Conservation (phyloP, 2,888 invertebrate species). For the Oxycera nigricornis region DNA sequence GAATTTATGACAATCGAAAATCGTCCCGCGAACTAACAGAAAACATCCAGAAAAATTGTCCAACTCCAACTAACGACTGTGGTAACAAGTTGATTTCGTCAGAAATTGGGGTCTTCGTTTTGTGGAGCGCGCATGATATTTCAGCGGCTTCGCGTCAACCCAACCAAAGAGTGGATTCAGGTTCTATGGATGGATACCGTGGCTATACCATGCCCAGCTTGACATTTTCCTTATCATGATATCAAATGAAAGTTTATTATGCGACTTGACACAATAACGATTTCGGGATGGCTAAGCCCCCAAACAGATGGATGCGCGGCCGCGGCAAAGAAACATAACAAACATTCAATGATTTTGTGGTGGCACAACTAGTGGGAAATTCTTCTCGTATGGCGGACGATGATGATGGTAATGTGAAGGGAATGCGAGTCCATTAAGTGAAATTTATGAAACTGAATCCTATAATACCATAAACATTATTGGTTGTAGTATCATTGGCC, state of each 20-base stretch:
- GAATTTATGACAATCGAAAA: constrained; percentile 28
- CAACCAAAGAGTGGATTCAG: too few species aligned
- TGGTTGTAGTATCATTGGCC: constrained; percentile 20
- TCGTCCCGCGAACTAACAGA: background rate
- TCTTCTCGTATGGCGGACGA: background rate
- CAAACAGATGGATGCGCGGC: background rate
- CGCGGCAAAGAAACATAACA: background rate
- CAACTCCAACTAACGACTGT: background rate
- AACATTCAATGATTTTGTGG: background rate
- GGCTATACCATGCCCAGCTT: background rate
- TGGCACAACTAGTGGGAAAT: background rate
- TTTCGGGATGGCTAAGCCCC: background rate
- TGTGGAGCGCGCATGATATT: constrained; percentile 14
- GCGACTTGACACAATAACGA: constrained; percentile 31
- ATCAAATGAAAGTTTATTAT: constrained; percentile 35
- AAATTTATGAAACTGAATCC: constrained; percentile 44
- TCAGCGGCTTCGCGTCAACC: background rate
- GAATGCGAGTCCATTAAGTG: constrained; percentile 42
- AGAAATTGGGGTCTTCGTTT: background rate
- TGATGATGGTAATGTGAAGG: background rate
- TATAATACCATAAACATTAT: constrained; percentile 36
- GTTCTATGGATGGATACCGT: background rate
- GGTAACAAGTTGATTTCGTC: background rate
- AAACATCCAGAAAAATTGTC: background rate
- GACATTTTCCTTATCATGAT: constrained; percentile 31